Conservation (phyloP, 2,888 invertebrate genomes). For the Trilocha varians region DNA sequence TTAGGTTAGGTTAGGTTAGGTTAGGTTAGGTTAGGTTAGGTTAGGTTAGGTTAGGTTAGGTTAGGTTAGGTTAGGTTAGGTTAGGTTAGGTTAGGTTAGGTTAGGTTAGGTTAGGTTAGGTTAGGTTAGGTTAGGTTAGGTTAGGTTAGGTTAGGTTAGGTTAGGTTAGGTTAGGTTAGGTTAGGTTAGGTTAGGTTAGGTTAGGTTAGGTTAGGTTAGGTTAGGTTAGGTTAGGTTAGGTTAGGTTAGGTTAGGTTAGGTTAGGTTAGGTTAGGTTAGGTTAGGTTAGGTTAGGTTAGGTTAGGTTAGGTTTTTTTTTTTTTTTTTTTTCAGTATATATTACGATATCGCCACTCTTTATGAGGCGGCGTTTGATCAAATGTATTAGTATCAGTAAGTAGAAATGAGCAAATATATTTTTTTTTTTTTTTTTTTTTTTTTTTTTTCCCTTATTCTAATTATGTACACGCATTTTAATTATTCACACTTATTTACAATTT, state of each 20-base stretch:
- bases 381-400: too few relatives aligned
- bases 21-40: conserved; percentile 19
- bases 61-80: conserved; percentile 16
- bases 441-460: too few relatives aligned
- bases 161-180: conserved; percentile 12
- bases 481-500: too few relatives aligned
- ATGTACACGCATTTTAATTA: too few relatives aligned
- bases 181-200: conserved; percentile 13
- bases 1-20: conserved; percentile 20
- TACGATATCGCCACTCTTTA: too few relatives aligned
- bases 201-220: conserved; percentile 15
- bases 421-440: conserved; percentile 8
- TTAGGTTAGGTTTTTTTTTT: too few relatives aligned
- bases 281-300: conserved; percentile 14
- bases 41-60: conserved; percentile 17
- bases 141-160: conserved; percentile 13
- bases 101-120: conserved; percentile 15
- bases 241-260: conserved; percentile 15
- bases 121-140: conserved; percentile 14
- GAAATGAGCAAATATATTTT: too few relatives aligned
- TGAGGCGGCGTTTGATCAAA: too few relatives aligned
- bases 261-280: conserved; percentile 17
- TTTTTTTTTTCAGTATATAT: too few relatives aligned
- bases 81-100: conserved; percentile 17
- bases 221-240: conserved; percentile 15